Conservation (phyloP, 2,113 vertebrate genomes). For the Polypterus bichir region DNA sequence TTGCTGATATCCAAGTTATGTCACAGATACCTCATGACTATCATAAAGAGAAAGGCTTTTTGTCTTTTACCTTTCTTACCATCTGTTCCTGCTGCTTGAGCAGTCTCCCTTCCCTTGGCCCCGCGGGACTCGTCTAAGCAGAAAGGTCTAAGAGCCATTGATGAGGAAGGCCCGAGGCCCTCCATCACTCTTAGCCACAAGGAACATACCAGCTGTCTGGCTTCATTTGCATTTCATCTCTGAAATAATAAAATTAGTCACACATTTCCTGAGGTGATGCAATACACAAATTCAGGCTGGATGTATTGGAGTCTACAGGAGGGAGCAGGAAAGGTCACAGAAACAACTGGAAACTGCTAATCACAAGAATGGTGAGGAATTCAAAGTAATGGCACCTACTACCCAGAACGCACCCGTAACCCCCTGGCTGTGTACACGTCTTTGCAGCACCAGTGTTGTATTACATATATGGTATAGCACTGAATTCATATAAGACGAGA, state of each 20-base stretch:
- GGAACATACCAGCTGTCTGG: slow-evolving; percentile 86
- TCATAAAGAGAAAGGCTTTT: too few species aligned
- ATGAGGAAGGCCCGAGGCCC: slow-evolving; percentile 67
- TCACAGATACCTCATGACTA: too few species aligned
- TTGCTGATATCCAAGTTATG: too few species aligned
- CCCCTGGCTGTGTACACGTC: too few species aligned
- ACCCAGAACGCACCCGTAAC: not conserved
- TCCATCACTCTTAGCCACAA: slow-evolving; percentile 73
- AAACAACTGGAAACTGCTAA: slow-evolving; percentile 25
- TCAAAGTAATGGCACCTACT: not conserved
- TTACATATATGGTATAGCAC: too few species aligned
- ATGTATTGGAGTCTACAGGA: slow-evolving; percentile 55
- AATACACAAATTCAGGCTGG: slow-evolving; percentile 59
- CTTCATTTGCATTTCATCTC: slow-evolving; percentile 90
- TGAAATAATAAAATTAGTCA: slow-evolving; percentile 96
- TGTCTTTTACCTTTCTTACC: slow-evolving; percentile 42
- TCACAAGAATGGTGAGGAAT: slow-evolving; percentile 27
- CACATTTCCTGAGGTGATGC: slow-evolving; percentile 92
- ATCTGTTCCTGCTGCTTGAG: slow-evolving; percentile 69
- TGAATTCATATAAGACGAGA: too few species aligned
- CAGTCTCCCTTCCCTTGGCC: slow-evolving; percentile 49
- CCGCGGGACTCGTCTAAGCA: slow-evolving; percentile 65
- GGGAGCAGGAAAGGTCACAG: slow-evolving; percentile 54
- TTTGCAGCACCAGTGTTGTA: too few species aligned
- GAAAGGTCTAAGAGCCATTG: slow-evolving; percentile 58